A percentile compares a stretch with the other conserved stretches of the same genome.
phyloP scores from a whole-genome alignment of 37 sponge, comb jelly and placozoan genomes.

The Eunapius fragilis region DNA sequence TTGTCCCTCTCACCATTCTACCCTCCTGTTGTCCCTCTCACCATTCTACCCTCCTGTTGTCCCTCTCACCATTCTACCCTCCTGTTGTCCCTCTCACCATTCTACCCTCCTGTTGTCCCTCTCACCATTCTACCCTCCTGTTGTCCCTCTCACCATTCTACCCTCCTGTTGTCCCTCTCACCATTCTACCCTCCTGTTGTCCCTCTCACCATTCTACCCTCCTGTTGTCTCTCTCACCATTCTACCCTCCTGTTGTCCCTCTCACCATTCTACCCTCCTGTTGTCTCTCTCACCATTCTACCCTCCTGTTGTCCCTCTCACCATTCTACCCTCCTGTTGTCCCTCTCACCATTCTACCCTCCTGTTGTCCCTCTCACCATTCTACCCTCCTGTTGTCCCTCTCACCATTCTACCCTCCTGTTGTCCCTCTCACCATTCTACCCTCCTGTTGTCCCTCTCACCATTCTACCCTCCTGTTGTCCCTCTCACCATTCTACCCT shows the following conservation, averaged over 20 bases:
- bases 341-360: not conserved
- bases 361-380: not conserved
- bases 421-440: constrained; percentile 43
- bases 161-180: not conserved
- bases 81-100: constrained; percentile 34
- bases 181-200: too few relatives aligned
- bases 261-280: not conserved
- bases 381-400: not conserved
- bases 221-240: not conserved
- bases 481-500: not conserved
- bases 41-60: not conserved
- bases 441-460: not conserved
- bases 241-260: not conserved
- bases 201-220: constrained; percentile 44
- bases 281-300: not conserved
- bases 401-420: not conserved
- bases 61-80: not conserved
- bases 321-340: constrained; percentile 45
- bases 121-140: not conserved
- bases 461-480: not conserved
- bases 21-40: not conserved
- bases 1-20: not conserved
- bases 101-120: not conserved
- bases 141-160: not conserved
- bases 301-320: not conserved